Evolutionary conservation across 2,113 vertebrate genomes (phyloP).

Genomic region (Symphodus melops): DNA sequence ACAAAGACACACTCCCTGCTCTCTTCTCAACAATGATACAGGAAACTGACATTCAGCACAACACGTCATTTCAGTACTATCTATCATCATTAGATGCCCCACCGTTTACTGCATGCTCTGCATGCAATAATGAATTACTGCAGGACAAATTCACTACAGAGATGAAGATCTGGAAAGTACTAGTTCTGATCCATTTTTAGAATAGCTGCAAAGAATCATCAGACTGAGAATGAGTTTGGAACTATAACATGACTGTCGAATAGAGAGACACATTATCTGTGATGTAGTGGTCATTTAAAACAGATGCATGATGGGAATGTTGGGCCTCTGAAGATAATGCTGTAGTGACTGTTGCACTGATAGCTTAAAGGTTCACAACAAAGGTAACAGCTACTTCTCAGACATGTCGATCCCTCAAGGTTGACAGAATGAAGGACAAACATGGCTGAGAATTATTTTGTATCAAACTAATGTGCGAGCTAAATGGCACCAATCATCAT

Average conservation of each 20-base stretch:
- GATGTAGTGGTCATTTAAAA: conserved; percentile 12
- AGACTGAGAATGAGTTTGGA: neutral
- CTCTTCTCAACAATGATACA: conserved; percentile 60
- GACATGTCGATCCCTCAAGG: neutral
- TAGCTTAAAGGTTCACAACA: conserved; percentile 26
- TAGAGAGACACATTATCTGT: neutral
- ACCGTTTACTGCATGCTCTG: conserved; percentile 58
- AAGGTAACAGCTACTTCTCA: conserved; percentile 31
- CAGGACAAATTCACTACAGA: conserved; percentile 45
- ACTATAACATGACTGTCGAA: conserved; percentile 12
- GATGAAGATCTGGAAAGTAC: conserved; percentile 35
- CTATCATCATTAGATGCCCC: conserved; percentile 38
- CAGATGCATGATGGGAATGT: conserved; percentile 5
- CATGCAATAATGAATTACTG: conserved; percentile 56
- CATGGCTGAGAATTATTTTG: conserved; percentile 29
- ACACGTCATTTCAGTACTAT: conserved; percentile 66
- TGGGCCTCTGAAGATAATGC: conserved; percentile 59
- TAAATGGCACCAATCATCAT: conserved; percentile 64
- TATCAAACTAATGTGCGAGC: conserved; percentile 22
- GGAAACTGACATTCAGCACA: conserved; percentile 56
- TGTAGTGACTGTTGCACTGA: conserved; percentile 59
- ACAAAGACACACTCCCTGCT: conserved; percentile 68
- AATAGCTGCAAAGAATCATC: neutral
- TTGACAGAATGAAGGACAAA: conserved; percentile 4
- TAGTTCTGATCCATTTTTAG: conserved; percentile 21